A percentile compares a stretch with the other conserved stretches of the same genome.
These are phyloP conservation scores for Copidosoma floridanum DNA, from an alignment of 1,140 invertebrate genomes.

Conservation along the genomic window DNA sequence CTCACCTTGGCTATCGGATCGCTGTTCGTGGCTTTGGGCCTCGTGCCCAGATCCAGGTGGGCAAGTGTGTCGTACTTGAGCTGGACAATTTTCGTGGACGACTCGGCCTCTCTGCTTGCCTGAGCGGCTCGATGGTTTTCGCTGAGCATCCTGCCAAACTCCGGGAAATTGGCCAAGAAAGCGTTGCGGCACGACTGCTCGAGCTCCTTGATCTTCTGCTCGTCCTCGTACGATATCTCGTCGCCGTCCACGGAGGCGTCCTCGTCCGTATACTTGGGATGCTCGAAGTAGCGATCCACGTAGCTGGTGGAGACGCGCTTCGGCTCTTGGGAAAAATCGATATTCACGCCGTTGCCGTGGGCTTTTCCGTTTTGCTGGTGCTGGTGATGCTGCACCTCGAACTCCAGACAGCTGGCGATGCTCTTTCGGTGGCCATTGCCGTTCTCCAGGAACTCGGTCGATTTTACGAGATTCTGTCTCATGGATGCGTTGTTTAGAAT, in stretches of 20 bases:
- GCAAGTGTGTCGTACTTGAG: conserved; percentile 3
- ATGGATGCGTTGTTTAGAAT: conserved; percentile 41
- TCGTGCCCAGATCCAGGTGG: conserved; percentile 30
- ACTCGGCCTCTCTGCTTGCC: too few species aligned
- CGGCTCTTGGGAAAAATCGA: conserved; percentile 27
- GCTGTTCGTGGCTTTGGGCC: conserved; percentile 38
- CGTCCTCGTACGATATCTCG: conserved; percentile 31
- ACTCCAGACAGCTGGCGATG: conserved; percentile 30
- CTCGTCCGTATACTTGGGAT: conserved; percentile 48
- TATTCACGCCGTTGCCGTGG: conserved; percentile 10
- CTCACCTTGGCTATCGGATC: conserved; percentile 39
- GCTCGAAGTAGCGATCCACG: conserved; percentile 52
- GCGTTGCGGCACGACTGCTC: conserved; percentile 40
- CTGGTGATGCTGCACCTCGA: background rate
- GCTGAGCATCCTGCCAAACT: conserved; percentile 28
- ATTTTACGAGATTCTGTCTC: conserved; percentile 47
- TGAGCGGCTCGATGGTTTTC: conserved; percentile 6
- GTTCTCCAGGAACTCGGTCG: conserved; percentile 49
- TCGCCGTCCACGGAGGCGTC: conserved; percentile 34
- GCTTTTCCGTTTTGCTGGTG: conserved; percentile 13
- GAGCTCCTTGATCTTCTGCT: conserved; percentile 47
- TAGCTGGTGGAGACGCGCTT: conserved; percentile 52
- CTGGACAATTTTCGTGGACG: background rate
- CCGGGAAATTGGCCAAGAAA: conserved; percentile 41
- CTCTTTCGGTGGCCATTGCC: conserved; percentile 40